Evolutionary conservation across 2,797 vertebrate species (phyloP).

Genomic region (Balearica regulorum): DNA sequence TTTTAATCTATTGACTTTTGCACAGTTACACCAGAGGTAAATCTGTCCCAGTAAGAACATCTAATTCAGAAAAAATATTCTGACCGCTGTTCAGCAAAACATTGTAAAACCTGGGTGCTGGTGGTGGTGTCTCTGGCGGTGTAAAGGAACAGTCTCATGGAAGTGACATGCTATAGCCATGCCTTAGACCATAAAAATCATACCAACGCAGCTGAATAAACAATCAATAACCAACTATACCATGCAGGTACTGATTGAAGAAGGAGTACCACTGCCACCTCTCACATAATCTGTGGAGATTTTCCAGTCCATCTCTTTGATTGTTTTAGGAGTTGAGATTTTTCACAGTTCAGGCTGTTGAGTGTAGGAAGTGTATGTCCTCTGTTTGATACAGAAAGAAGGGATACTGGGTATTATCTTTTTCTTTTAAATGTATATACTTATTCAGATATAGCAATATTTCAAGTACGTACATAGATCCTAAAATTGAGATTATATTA

Average conservation of each 20-base stretch:
- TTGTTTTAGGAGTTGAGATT: neutral
- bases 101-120: neutral
- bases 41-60: neutral
- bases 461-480: neutral
- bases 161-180: neutral
- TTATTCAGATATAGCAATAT: neutral
- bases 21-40: neutral
- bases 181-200: neutral
- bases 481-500: neutral
- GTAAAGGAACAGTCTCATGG: neutral
- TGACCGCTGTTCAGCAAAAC: neutral
- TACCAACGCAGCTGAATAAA: neutral
- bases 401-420: neutral
- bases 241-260: neutral
- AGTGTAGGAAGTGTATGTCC: neutral
- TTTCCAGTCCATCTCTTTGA: neutral
- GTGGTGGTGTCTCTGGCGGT: neutral
- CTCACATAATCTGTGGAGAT: neutral
- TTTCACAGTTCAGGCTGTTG: neutral
- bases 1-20: neutral
- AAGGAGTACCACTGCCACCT: neutral
- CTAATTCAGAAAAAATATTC: neutral
- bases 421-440: neutral
- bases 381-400: neutral
- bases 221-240: neutral